These are phyloP conservation scores for Plusia festucae DNA, from an alignment of 2,888 invertebrate genomes.

Conservation along the genomic window DNA sequence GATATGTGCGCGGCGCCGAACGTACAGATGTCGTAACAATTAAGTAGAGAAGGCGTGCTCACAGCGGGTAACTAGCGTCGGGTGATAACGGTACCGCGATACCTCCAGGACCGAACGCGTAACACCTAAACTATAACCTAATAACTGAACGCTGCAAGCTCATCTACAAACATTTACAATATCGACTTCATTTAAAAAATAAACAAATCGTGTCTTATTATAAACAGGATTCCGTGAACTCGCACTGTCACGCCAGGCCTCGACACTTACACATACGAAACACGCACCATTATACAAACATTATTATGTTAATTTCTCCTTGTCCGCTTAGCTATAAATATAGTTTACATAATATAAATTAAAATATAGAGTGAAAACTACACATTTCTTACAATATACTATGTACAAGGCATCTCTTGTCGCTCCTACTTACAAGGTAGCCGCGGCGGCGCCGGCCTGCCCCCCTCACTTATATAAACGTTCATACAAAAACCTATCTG, in stretches of 20 bases:
- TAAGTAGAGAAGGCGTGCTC: conserved; percentile 65
- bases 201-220: conserved; percentile 71
- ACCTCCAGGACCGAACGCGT: conserved; percentile 55
- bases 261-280: conserved; percentile 55
- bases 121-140: conserved; percentile 64
- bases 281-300: conserved; percentile 66
- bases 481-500: conserved; percentile 88
- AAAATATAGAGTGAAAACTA: conserved; percentile 88
- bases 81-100: conserved; percentile 59
- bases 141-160: conserved; percentile 86
- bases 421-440: conserved; percentile 67
- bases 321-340: conserved; percentile 84
- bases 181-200: conserved; percentile 71
- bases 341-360: conserved; percentile 86
- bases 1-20: conserved; percentile 19
- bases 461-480: conserved; percentile 73
- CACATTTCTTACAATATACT: conserved; percentile 84
- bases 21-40: conserved; percentile 35
- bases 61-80: conserved; percentile 77
- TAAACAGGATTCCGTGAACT: conserved; percentile 59
- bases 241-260: conserved; percentile 71
- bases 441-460: conserved; percentile 53
- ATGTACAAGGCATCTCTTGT: conserved; percentile 86
- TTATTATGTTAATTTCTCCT: conserved; percentile 80
- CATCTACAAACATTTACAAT: conserved; percentile 77